Base-by-base conservation (phyloP, 2,888 invertebrate species). In the Caenorhabditis japonica region DNA sequence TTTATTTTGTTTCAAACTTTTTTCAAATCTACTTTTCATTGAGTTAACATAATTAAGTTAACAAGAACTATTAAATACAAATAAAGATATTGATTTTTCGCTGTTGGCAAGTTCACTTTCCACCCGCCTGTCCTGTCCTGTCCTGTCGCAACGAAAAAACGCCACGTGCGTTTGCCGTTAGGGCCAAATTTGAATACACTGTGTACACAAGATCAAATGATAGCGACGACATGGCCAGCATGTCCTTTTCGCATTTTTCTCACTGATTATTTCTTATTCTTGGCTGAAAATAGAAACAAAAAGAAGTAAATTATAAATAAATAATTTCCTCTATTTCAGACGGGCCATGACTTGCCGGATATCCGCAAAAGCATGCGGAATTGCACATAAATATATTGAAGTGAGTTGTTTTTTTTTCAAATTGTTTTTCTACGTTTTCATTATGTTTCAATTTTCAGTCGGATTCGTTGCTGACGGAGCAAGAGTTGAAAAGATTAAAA, bases 401-500 rank as follows among this genome's bases (percentile, higher is more conserved):
- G 73, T 73, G 25, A 19, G 55, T 13, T 8, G 5, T 12, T 8
- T 12, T 38, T 13, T 34, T 4, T 15, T 46, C 4, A 27, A 21
- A 47, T 19, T 3, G 12, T 8, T n/a, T n/a, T n/a, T n/a, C n/a
- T n/a, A n/a, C n/a, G n/a, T n/a, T n/a, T n/a, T n/a, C n/a, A n/a
- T n/a, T n/a, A 25, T 44, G 5, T 30, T 30, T 30, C 30, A 30
- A 30, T 27, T 64, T 76, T 41, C 52, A 78, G 78, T 21, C 53
- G 13, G 86, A 87, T 59, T 87, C 83, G 39, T 64, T 78, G 51
- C 79, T 90, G 44, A 77, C 84, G 5, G 77, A 79, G 8, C 80
- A 44, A 52, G 73, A 74, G 53, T 33, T 74, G 36, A 60, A 74
- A 53, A 19, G 68, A 91, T 99, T 75, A 92, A 93, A 69, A 88